phyloP scores from a whole-genome alignment of 1,140 invertebrate genomes.

The Dendroctonus ponderosae region DNA sequence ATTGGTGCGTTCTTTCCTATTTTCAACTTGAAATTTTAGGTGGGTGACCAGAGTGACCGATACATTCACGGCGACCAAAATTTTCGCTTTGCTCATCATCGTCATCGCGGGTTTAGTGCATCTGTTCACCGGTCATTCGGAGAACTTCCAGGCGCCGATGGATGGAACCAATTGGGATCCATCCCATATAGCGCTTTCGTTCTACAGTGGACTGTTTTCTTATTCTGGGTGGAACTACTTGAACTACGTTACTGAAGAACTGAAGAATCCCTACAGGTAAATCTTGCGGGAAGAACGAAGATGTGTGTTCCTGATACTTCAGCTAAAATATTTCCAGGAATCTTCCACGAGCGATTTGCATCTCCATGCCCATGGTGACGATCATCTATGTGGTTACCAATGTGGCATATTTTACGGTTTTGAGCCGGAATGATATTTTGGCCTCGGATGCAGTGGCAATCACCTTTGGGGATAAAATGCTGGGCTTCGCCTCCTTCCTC shows the following conservation, averaged over 20 bases:
- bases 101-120: slow-evolving; percentile 79
- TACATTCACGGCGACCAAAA: slow-evolving; percentile 90
- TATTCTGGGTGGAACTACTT: slow-evolving; percentile 94
- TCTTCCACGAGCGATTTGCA: slow-evolving; percentile 84
- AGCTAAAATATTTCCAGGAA: slow-evolving; percentile 64
- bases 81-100: slow-evolving; percentile 85
- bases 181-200: slow-evolving; percentile 82
- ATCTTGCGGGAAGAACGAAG: background rate
- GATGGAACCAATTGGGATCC: slow-evolving; percentile 71
- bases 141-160: slow-evolving; percentile 79
- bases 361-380: slow-evolving; percentile 88
- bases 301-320: background rate
- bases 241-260: slow-evolving; percentile 91
- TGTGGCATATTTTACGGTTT: slow-evolving; percentile 85
- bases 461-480: slow-evolving; percentile 80
- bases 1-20: background rate
- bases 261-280: slow-evolving; percentile 89
- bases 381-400: slow-evolving; percentile 87
- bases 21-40: slow-evolving; percentile 3
- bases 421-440: slow-evolving; percentile 75
- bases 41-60: slow-evolving; percentile 82
- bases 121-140: slow-evolving; percentile 62
- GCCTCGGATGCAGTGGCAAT: slow-evolving; percentile 89
- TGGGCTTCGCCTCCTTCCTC: slow-evolving; percentile 77
- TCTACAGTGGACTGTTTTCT: slow-evolving; percentile 96